Evolutionary conservation across 2,113 vertebrate genomes (phyloP), one percentile per base, ranked within the genome.

Genomic region (Sprattus sprattus): DNA sequence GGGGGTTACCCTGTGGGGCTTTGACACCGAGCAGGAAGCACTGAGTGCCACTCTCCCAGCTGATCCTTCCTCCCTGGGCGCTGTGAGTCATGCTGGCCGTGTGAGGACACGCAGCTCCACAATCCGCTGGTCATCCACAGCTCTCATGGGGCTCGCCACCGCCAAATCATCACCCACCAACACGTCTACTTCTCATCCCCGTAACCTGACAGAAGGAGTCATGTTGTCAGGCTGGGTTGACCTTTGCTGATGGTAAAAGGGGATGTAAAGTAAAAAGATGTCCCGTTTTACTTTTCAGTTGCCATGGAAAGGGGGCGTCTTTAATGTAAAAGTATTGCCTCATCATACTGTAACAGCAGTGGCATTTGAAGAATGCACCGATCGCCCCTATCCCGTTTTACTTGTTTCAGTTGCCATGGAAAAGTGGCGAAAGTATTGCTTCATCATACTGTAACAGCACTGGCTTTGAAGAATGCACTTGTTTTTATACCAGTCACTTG

Each of bases 31-130:
- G 28, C 84, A 64, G 86, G 84, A 86, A 20, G 54, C 78, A 49
- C 80, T 86, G 81, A 88, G 60, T 86, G 86, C 84, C 57, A 39
- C 64, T 87, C 50, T 85, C 25, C 80, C 85, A 89, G 20, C 52
- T 82, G 84, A 87, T 89, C 64, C 83, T 82, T 86, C 54, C 10
- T 88, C 91, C 84, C 32, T 25, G 83, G 88, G 86, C 45, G 84
- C 11, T 83, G 84, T 91, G 89, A 91, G 89, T 93, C 92, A 91
- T 16, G 22, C 39, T 82, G 60, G 64, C 87, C 86, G 71, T 90
- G 83, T 90, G 89, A 92, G 88, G 86, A 84, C 88, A 85, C 13
- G 46, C 13, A 46, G 7, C 16, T 22, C 49, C 64, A 64, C 85
- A 44, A 18, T 84, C 49, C 86, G 85, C 18, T 47, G 82, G 84